A percentile compares a stretch with the other conserved stretches of the same genome.
Conservation (phyloP, 2,888 invertebrate genomes). For the Halictus quadricinctus region DNA sequence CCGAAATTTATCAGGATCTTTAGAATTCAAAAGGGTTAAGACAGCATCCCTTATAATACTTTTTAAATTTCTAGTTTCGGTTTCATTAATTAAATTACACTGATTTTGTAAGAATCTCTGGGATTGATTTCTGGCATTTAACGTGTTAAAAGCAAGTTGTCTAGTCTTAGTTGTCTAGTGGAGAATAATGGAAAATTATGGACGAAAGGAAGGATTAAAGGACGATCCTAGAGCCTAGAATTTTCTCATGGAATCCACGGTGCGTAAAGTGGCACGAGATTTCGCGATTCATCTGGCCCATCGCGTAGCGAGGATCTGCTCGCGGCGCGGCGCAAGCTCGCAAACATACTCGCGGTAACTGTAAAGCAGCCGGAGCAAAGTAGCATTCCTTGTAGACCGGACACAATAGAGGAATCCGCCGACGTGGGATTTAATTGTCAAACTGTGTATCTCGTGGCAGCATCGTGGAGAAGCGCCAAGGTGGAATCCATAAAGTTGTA, state of each 20-base stretch:
- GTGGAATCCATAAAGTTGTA: not conserved
- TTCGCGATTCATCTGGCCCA: conserved; percentile 9
- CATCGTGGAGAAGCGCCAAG: not conserved
- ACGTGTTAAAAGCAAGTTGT: no score
- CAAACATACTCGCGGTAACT: conserved; percentile 1
- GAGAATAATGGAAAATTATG: not conserved
- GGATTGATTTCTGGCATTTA: no score
- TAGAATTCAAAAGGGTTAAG: no score
- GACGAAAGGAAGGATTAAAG: not conserved
- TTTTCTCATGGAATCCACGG: not conserved
- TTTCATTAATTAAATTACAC: no score
- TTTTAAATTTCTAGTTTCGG: no score
- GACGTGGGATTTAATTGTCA: conserved; percentile 7
- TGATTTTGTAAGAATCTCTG: no score
- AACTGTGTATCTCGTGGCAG: conserved; percentile 6
- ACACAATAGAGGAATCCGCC: conserved; percentile 27
- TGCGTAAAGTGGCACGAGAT: not conserved
- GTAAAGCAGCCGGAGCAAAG: not conserved
- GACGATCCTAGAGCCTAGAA: not conserved
- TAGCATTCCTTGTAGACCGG: conserved; percentile 25
- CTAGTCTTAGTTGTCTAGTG: no score
- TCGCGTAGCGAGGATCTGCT: not conserved
- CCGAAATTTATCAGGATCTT: no score
- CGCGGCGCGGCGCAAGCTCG: not conserved
- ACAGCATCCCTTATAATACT: no score